Conservation (phyloP, 2,113 vertebrate species). For the Ophthalmotilapia sp. region DNA sequence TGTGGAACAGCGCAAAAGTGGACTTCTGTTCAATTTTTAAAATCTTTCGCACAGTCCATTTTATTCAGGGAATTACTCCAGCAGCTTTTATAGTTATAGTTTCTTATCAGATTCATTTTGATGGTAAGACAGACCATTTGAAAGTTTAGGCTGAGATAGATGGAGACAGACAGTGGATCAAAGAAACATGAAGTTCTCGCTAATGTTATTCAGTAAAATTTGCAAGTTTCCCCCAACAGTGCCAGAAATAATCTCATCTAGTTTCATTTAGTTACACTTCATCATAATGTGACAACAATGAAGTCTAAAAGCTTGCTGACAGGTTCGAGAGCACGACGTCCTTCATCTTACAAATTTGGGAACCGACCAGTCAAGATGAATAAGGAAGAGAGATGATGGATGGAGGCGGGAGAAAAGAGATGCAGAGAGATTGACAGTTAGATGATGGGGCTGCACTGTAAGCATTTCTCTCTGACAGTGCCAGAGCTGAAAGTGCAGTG, state of each 20-base stretch:
- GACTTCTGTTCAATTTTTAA: not conserved
- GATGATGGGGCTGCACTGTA: slow-evolving; percentile 28
- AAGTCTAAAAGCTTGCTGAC: not conserved
- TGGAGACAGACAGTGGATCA: not conserved
- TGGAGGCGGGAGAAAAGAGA: not conserved
- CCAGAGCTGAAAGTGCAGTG: slow-evolving; percentile 10
- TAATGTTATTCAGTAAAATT: not conserved
- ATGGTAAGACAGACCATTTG: not conserved
- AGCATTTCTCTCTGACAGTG: slow-evolving; percentile 23
- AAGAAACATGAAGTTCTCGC: not conserved
- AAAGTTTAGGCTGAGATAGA: not conserved
- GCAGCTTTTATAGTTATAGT: not conserved
- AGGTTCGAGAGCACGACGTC: not conserved
- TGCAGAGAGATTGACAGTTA: not conserved
- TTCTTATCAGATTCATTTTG: not conserved
- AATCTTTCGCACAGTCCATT: not conserved
- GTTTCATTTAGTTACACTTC: not conserved
- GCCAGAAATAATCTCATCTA: not conserved
- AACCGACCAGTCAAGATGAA: not conserved
- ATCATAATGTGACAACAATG: not conserved
- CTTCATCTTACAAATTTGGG: not conserved
- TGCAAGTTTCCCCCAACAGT: not conserved
- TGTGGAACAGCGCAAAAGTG: not conserved
- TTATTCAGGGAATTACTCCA: not conserved
- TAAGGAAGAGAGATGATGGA: not conserved